phyloP scores from a whole-genome alignment of 1,140 invertebrate genomes.

The Papilio xuthus region DNA sequence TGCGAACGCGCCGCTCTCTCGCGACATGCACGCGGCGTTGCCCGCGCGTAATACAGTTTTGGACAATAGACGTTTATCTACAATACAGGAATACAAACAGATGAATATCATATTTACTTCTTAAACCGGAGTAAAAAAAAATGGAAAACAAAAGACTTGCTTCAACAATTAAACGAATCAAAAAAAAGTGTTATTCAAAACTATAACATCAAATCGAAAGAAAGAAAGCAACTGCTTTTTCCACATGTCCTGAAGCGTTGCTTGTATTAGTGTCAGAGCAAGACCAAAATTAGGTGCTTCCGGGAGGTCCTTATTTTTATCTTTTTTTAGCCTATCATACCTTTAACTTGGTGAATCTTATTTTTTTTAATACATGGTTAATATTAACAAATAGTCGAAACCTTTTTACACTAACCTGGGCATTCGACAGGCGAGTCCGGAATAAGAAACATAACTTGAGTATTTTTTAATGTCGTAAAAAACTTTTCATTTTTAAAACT shows the following conservation, averaged over 20 bases:
- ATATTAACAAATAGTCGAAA: too few species aligned
- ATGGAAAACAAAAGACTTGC: neutral
- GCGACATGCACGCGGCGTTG: neutral
- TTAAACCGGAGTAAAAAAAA: neutral
- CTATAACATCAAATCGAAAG: too few species aligned
- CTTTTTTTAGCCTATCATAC: too few species aligned
- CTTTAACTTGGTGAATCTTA: too few species aligned
- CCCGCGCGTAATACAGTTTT: neutral
- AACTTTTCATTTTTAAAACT: neutral
- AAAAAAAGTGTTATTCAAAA: too few species aligned
- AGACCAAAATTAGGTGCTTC: too few species aligned
- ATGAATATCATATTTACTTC: neutral
- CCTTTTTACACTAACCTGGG: neutral
- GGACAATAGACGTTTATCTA: neutral
- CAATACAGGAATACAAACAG: neutral
- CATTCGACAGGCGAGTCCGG: neutral
- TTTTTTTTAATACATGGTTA: too few species aligned
- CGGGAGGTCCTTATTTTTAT: too few species aligned
- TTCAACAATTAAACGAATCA: too few species aligned
- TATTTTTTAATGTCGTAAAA: conserved; percentile 7
- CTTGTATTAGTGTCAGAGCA: too few species aligned
- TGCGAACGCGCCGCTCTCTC: neutral
- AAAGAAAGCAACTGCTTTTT: too few species aligned
- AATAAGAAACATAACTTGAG: neutral
- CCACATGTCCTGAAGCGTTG: too few species aligned